Conservation (phyloP, 2,888 invertebrate species). For the Boloria selene region DNA sequence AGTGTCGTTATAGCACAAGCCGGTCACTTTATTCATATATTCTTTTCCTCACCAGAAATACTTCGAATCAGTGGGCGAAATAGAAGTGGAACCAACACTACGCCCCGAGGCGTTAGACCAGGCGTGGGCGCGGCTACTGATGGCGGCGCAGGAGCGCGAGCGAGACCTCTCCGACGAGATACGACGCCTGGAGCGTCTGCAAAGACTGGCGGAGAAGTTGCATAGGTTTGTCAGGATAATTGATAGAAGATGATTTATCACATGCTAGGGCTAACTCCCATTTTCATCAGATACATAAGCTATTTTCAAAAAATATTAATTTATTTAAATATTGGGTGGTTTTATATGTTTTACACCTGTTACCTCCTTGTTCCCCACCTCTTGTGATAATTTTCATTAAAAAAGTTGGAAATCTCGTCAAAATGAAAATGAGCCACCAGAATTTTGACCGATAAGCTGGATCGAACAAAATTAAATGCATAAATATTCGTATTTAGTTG, state of each 20-base stretch:
- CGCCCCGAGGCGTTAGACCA: constrained; percentile 93
- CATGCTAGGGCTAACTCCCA: neutral
- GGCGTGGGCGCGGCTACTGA: constrained; percentile 93
- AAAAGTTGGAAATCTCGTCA: too few species aligned
- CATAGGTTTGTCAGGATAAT: constrained; percentile 79
- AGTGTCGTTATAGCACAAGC: too few species aligned
- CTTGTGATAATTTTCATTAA: too few species aligned
- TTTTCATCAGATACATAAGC: neutral
- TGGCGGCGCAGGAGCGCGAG: constrained; percentile 95
- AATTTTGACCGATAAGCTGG: too few species aligned
- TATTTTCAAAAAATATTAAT: too few species aligned
- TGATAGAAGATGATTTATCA: too few species aligned
- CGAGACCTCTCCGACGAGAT: constrained; percentile 95
- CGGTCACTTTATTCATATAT: neutral
- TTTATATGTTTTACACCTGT: too few species aligned
- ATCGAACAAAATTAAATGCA: too few species aligned
- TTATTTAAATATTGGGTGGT: too few species aligned
- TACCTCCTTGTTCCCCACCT: too few species aligned
- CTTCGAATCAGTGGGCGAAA: constrained; percentile 92
- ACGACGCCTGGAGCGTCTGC: constrained; percentile 93
- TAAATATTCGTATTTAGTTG: too few species aligned
- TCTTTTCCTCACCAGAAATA: constrained; percentile 84
- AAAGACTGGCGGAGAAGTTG: constrained; percentile 96
- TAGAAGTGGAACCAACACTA: constrained; percentile 93
- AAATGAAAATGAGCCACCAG: too few species aligned